A percentile compares a stretch with the other conserved stretches of the same genome.
Evolutionary conservation across 2,888 invertebrate species (phyloP).

Genomic region (Branchipolynoe longqiensis): DNA sequence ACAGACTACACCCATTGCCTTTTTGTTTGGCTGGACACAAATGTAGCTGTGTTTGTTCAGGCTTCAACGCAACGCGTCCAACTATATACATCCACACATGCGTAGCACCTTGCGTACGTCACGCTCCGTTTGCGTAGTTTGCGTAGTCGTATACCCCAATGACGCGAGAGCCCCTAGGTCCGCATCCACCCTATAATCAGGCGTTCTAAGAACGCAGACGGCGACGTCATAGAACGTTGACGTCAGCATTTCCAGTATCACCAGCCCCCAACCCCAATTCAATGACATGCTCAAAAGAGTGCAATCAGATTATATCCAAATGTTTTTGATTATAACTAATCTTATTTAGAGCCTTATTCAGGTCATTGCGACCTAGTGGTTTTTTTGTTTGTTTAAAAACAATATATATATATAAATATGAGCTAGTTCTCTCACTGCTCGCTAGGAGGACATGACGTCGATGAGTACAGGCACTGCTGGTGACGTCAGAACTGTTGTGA

Average conservation of each 20-base stretch:
- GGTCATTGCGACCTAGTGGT: slow-evolving; percentile 11
- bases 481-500: slow-evolving; percentile 11
- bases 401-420: no score
- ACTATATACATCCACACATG: no score
- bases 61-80: no score
- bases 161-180: not conserved
- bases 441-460: not conserved
- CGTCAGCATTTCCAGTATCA: not conserved
- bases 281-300: slow-evolving; percentile 46
- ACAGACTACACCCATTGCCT: no score
- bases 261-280: slow-evolving; percentile 8
- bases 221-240: not conserved
- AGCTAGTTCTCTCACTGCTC: not conserved
- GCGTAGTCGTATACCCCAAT: not conserved
- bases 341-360: slow-evolving; percentile 15
- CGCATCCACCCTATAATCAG: not conserved
- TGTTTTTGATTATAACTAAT: not conserved
- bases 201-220: not conserved
- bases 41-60: no score
- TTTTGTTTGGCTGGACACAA: no score
- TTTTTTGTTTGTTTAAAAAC: no score
- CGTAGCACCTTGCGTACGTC: no score
- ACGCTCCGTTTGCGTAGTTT: no score
- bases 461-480: not conserved
- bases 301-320: slow-evolving; percentile 29